Conservation (phyloP, 35 echinoderm and acorn worm genomes). For the Ophioderma brevispina region DNA sequence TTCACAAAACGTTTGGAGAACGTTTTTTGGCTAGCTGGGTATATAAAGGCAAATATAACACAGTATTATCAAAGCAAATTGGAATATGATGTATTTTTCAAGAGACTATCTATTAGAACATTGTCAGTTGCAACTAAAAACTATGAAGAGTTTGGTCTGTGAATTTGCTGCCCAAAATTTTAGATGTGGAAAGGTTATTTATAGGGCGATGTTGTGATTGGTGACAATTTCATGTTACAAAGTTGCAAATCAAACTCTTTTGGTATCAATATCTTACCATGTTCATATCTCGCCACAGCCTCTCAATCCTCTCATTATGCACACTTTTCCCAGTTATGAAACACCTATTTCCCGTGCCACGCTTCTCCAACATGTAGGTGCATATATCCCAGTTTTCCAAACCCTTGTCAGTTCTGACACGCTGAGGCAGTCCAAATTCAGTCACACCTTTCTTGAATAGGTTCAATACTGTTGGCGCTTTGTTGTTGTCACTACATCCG, state of each 20-base stretch:
- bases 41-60: no score
- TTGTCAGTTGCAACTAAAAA: no score
- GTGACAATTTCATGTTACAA: no score
- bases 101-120: no score
- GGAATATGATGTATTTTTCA: no score
- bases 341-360: constrained; percentile 30
- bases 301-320: constrained; percentile 69
- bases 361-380: constrained; percentile 47
- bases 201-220: no score
- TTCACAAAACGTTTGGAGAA: no score
- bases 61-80: no score
- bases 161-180: no score
- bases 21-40: no score
- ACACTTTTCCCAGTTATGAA: constrained; percentile 63
- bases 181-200: no score
- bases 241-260: constrained; percentile 39
- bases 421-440: constrained; percentile 45
- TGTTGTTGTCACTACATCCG: constrained; percentile 36
- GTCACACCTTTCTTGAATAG: constrained; percentile 36
- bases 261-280: background rate
- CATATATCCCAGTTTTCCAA: constrained; percentile 63
- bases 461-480: constrained; percentile 28
- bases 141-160: no score
- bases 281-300: constrained; percentile 54
- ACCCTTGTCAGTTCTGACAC: constrained; percentile 53